phyloP scores from a whole-genome alignment of 2,113 vertebrate species.

The Hippocampus abdominalis region DNA sequence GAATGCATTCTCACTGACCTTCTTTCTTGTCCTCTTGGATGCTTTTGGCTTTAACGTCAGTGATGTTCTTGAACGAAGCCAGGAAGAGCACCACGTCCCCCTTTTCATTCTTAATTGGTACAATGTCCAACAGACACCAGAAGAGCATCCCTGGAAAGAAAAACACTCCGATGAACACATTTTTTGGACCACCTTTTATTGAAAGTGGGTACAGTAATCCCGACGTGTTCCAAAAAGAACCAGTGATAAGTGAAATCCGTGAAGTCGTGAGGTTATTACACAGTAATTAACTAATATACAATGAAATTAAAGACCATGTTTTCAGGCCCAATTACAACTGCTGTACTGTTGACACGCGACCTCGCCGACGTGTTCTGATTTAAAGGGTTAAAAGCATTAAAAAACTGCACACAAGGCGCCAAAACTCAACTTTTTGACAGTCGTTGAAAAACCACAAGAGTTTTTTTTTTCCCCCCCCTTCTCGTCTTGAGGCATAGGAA shows the following conservation, averaged over 20 bases:
- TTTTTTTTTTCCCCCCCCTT: no score
- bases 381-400: no score
- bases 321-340: no score
- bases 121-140: slow-evolving; percentile 96
- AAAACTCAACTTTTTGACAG: no score
- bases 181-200: slow-evolving; percentile 13
- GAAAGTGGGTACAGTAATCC: not conserved
- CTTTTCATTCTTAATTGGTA: slow-evolving; percentile 98
- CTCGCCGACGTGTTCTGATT: no score
- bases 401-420: not conserved
- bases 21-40: slow-evolving; percentile 89
- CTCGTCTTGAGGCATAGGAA: slow-evolving; percentile 10
- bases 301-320: no score
- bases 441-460: not conserved
- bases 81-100: slow-evolving; percentile 97
- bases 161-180: slow-evolving; percentile 23
- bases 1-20: slow-evolving; percentile 72
- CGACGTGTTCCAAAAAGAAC: no score
- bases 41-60: slow-evolving; percentile 90
- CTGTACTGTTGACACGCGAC: no score
- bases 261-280: no score
- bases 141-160: slow-evolving; percentile 80
- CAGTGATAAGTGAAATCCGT: no score
- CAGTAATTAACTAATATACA: no score
- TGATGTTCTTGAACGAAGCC: slow-evolving; percentile 96